Evolutionary conservation across 1,140 invertebrate genomes (phyloP), one percentile per base, ranked within the genome.

Genomic region (Cherax quadricarinatus): DNA sequence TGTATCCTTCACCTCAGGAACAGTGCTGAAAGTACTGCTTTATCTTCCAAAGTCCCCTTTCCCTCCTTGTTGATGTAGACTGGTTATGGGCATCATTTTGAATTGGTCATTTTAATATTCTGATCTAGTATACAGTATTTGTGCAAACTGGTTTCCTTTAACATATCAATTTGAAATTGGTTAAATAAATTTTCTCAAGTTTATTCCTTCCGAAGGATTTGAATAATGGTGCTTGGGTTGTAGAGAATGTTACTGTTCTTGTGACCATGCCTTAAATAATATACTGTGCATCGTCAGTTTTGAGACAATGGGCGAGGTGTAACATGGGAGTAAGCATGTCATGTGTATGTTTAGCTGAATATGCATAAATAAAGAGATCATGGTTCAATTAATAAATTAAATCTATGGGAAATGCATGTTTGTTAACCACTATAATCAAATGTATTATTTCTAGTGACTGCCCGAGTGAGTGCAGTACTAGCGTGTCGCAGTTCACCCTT

Each of bases 151-250:
- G 24, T 4, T 30, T 21, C n/a, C 12, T 30, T 75, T 75, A 30
- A 75, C 70, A 75, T 21, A 75, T 75, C 70, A 75, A 75, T 75
- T 75, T 75, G 70, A 30, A 75, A 75, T 75, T 75, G 21, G 70
- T 75, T 10, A 75, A 24, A 30, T 75, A 9, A 75, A 30, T 75
- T 24, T 75, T 21, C 6, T 75, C n/a, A 75, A 7, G 21, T 24
- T 75, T 30, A 75, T 75, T n/a, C 70, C 70, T 30, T 75, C 21
- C 12, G 16, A n/a, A 21, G 70, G 70, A 75, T 75, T 75, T 75
- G 24, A 75, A 30, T 73, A 21, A 4, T 75, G 7, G n/a, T 75
- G 70, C 70, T 4, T 30, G 70, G 70, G 18, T 16, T 2, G 6
- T 70, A 75, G 24, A 75, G 70, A 75, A 21, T 30, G 21, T 75